phyloP scores from a whole-genome alignment of 2,113 vertebrate species.

The Brachyhypopomus occidentalis region DNA sequence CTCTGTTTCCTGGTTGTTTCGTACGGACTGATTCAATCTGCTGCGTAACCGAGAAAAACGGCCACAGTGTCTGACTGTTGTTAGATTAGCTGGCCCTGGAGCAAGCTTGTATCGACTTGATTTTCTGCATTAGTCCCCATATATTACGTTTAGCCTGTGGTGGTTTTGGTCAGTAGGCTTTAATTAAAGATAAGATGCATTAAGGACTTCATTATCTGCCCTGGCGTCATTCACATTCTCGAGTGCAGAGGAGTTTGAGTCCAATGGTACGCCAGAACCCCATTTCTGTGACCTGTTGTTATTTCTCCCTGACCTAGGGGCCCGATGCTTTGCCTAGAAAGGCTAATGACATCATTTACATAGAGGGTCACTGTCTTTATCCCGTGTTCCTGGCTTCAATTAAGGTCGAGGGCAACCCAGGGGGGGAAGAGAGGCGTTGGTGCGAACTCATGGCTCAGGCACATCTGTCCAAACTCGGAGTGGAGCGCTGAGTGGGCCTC shows the following conservation, averaged over 20 bases:
- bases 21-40: conserved; percentile 24
- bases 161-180: not conserved
- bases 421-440: conserved; percentile 7
- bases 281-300: not conserved
- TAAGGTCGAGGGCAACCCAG: conserved; percentile 39
- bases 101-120: conserved; percentile 31
- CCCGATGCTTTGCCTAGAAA: not conserved
- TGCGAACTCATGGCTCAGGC: conserved; percentile 33
- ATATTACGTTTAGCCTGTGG: not conserved
- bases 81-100: not conserved
- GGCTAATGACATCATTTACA: not conserved
- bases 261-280: not conserved
- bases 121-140: conserved; percentile 2
- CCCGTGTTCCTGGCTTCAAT: conserved; percentile 46
- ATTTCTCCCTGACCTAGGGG: conserved; percentile 12
- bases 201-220: conserved; percentile 16
- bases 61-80: not conserved
- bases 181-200: conserved; percentile 27
- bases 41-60: not conserved
- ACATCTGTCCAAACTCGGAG: not conserved
- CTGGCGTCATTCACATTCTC: not conserved
- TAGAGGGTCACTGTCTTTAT: conserved; percentile 35
- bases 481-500: not conserved
- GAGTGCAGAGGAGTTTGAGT: conserved; percentile 2
- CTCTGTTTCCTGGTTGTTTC: conserved; percentile 8